A percentile compares a stretch with the other conserved stretches of the same genome.
phyloP scores from a whole-genome alignment of 2,888 invertebrate species.

The Yponomeuta sedellus region DNA sequence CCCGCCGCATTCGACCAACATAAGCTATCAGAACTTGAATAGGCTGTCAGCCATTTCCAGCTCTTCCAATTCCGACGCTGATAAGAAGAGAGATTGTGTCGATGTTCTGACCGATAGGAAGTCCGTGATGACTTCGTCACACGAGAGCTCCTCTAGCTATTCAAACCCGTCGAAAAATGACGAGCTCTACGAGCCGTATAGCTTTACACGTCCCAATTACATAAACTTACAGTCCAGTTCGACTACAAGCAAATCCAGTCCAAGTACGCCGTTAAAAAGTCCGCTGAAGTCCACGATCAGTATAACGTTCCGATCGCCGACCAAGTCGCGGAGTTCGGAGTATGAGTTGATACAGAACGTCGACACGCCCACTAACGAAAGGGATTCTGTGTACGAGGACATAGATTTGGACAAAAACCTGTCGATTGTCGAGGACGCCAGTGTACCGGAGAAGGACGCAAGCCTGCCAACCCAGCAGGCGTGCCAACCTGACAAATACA shows the following conservation, averaged over 20 bases:
- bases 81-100: constrained; percentile 31
- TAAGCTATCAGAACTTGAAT: constrained; percentile 70
- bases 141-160: constrained; percentile 64
- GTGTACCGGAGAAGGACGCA: constrained; percentile 73
- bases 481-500: constrained; percentile 63
- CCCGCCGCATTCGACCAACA: constrained; percentile 57
- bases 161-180: constrained; percentile 54
- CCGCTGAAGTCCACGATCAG: constrained; percentile 83
- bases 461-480: constrained; percentile 76
- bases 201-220: constrained; percentile 61
- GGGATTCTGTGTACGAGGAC: constrained; percentile 77
- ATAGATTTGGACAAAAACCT: constrained; percentile 67
- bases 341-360: constrained; percentile 65
- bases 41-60: constrained; percentile 62
- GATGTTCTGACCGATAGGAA: constrained; percentile 38
- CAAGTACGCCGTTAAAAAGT: constrained; percentile 65
- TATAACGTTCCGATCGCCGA: constrained; percentile 82
- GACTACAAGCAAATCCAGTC: constrained; percentile 56
- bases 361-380: constrained; percentile 53
- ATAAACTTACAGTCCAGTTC: constrained; percentile 65
- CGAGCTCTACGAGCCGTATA: constrained; percentile 60
- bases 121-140: constrained; percentile 62
- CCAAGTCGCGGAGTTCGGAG: constrained; percentile 48
- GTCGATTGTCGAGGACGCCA: constrained; percentile 73
- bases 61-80: constrained; percentile 55